phyloP scores from a whole-genome alignment of 2,797 vertebrate genomes.

The Simalia tracyae region DNA sequence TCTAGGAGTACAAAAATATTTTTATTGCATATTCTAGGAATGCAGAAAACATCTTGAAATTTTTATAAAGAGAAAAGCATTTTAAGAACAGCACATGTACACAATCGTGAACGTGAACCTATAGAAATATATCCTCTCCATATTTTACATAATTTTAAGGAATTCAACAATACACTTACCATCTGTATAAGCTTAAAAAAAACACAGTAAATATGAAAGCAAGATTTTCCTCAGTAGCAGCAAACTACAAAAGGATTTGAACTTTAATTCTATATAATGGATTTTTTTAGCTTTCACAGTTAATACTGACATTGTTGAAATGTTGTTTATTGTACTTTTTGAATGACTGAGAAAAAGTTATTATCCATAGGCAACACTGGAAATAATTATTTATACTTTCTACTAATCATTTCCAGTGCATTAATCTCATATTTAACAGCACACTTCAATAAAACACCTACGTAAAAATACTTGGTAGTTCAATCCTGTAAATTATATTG shows the following conservation, averaged over 20 bases:
- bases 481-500: background rate
- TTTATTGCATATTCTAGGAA: constrained; percentile 8
- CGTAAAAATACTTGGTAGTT: background rate
- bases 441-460: background rate
- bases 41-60: background rate
- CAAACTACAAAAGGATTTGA: background rate
- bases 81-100: background rate
- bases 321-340: background rate
- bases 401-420: background rate
- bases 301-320: background rate
- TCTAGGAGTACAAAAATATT: background rate
- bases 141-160: background rate
- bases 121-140: background rate
- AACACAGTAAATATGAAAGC: background rate
- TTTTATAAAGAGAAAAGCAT: background rate
- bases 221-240: background rate
- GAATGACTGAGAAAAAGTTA: background rate
- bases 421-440: background rate
- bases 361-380: background rate
- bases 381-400: background rate
- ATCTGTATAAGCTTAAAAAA: background rate
- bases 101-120: background rate
- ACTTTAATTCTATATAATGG: background rate
- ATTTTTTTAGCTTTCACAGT: background rate
- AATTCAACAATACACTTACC: background rate